Conservation (phyloP, 2,888 invertebrate genomes). For the Tinea trinotella region DNA sequence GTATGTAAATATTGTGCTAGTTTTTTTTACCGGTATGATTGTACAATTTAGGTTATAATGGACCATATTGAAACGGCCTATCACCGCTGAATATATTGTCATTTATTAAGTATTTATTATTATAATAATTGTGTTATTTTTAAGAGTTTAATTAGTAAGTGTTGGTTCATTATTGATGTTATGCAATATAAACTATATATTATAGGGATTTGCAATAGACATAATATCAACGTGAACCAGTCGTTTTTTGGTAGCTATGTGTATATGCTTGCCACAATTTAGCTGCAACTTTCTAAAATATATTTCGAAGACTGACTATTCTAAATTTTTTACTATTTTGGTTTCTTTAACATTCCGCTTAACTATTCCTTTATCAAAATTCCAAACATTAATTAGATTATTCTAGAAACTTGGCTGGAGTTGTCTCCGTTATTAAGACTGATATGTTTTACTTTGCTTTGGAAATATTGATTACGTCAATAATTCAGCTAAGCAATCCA, state of each 20-base stretch:
- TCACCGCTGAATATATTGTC: neutral
- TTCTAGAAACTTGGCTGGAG: neutral
- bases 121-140: slow-evolving; percentile 8
- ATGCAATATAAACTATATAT: neutral
- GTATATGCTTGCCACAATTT: slow-evolving; percentile 7
- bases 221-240: neutral
- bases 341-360: slow-evolving; percentile 34
- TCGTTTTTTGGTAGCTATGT: slow-evolving; percentile 13
- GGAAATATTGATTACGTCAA: slow-evolving; percentile 57
- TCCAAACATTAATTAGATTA: slow-evolving; percentile 3
- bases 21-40: slow-evolving; percentile 56
- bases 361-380: slow-evolving; percentile 38
- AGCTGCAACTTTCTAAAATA: slow-evolving; percentile 4
- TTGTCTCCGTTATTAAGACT: neutral
- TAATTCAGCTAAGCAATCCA: slow-evolving; percentile 30
- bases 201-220: neutral
- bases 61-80: slow-evolving; percentile 6
- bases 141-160: neutral
- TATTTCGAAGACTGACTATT: slow-evolving; percentile 65
- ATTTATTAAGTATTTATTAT: slow-evolving; percentile 14
- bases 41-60: slow-evolving; percentile 35
- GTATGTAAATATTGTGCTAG: slow-evolving; percentile 67
- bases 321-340: slow-evolving; percentile 44
- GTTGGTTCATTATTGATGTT: neutral
- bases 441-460: slow-evolving; percentile 36